Conservation (phyloP, 2,888 invertebrate species). For the Hydrotaea cyrtoneurina region DNA sequence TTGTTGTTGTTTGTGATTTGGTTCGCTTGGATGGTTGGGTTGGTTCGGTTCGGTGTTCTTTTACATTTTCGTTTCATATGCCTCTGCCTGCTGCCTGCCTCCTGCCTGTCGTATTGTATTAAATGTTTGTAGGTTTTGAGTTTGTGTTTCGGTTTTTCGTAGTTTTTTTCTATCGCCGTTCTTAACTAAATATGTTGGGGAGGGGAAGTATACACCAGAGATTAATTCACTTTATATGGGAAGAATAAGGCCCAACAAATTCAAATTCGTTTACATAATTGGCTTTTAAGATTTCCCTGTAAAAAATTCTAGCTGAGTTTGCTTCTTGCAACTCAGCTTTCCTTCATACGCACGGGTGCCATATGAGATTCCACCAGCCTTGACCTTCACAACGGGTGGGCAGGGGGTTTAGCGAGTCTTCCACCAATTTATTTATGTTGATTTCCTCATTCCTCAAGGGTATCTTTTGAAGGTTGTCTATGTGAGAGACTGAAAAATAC, state of each 20-base stretch:
- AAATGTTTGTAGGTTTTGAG: conserved; percentile 64
- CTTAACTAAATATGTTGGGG: conserved; percentile 24
- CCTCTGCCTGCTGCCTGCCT: conserved; percentile 46
- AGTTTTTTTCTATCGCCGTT: conserved; percentile 46
- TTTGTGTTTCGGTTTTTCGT: conserved; percentile 22
- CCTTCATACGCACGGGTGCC: background rate
- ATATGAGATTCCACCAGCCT: background rate
- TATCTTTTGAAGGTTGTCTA: no score
- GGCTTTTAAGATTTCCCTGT: background rate
- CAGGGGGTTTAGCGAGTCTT: background rate
- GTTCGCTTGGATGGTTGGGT: conserved; percentile 52
- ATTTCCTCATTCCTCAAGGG: no score
- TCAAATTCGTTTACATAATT: background rate
- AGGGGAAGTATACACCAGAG: conserved; percentile 46
- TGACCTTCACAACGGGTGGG: conserved; percentile 1
- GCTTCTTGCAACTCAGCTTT: no score
- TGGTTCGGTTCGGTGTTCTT: conserved; percentile 54
- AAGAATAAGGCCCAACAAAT: background rate
- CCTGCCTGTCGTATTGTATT: conserved; percentile 35
- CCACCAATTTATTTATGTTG: no score
- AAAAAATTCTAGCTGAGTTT: no score
- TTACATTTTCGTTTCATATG: conserved; percentile 45
- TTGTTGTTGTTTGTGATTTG: conserved; percentile 33
- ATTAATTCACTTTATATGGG: conserved; percentile 16
- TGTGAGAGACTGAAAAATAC: no score